phyloP scores from a whole-genome alignment of 2,888 invertebrate species.

The Ditylenchus weischeri region DNA sequence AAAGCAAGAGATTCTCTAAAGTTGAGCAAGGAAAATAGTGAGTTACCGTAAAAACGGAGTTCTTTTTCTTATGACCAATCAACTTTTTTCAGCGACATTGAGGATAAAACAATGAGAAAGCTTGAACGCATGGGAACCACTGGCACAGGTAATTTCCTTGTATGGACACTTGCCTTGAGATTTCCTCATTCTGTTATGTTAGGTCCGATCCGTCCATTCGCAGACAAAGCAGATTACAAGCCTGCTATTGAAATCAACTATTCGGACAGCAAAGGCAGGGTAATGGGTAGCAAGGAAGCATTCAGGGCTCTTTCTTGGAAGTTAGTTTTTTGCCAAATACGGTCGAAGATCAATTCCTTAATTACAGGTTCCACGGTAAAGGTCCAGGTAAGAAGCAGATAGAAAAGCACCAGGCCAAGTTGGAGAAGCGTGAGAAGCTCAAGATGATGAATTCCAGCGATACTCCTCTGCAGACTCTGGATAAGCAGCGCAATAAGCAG shows the following conservation, averaged over 20 bases:
- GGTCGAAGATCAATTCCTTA: neutral
- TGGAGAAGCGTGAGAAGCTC: slow-evolving; percentile 80
- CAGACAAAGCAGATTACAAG: slow-evolving; percentile 54
- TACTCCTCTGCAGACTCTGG: slow-evolving; percentile 89
- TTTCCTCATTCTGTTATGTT: too few species aligned
- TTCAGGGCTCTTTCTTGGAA: slow-evolving; percentile 67
- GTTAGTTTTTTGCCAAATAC: slow-evolving; percentile 31
- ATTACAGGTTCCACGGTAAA: slow-evolving; percentile 96
- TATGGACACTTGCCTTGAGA: too few species aligned
- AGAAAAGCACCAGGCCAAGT: slow-evolving; percentile 90
- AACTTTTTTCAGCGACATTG: slow-evolving; percentile 54
- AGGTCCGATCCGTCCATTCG: slow-evolving; percentile 53
- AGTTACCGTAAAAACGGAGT: slow-evolving; percentile 23
- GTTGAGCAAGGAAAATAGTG: slow-evolving; percentile 48
- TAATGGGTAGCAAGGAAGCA: slow-evolving; percentile 89
- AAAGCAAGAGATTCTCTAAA: slow-evolving; percentile 41
- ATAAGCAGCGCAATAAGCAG: slow-evolving; percentile 90
- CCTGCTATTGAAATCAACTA: slow-evolving; percentile 67
- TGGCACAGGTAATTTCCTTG: slow-evolving; percentile 26
- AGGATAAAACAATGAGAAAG: slow-evolving; percentile 58
- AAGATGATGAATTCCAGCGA: slow-evolving; percentile 52
- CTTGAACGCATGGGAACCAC: slow-evolving; percentile 56
- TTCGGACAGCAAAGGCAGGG: slow-evolving; percentile 89
- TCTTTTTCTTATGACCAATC: slow-evolving; percentile 1
- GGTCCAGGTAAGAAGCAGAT: slow-evolving; percentile 96